Conservation (phyloP, 2,113 vertebrate species). For the Chaetura pelagica region DNA sequence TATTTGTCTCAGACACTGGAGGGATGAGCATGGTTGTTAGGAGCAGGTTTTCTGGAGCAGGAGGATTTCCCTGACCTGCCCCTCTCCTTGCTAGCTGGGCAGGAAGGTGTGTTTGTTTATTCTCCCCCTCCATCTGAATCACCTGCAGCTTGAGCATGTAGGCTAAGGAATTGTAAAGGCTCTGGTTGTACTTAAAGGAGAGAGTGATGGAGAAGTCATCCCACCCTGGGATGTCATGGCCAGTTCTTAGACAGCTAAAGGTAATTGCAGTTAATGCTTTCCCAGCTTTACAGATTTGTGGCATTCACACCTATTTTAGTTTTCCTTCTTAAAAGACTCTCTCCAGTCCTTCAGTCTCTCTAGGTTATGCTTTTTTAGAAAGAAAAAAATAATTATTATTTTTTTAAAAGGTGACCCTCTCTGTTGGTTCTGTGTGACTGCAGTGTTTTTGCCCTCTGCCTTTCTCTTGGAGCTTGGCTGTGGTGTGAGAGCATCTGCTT, state of each 20-base stretch:
- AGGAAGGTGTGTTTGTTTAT: not conserved
- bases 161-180: not conserved
- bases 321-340: not conserved
- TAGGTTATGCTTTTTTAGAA: not conserved
- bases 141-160: fast-evolving
- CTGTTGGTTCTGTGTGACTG: not conserved
- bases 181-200: not conserved
- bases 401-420: not conserved
- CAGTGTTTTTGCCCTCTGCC: not conserved
- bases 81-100: not conserved
- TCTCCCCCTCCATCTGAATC: not conserved
- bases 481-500: not conserved
- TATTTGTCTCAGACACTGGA: not conserved
- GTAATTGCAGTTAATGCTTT: not conserved
- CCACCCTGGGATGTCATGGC: not conserved
- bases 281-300: not conserved
- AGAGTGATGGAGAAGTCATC: not conserved
- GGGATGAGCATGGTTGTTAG: fast-evolving
- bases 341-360: not conserved
- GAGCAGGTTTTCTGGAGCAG: not conserved
- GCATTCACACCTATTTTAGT: not conserved
- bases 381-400: not conserved
- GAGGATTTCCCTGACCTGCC: not conserved
- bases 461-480: not conserved
- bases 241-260: not conserved